These are phyloP conservation scores for Acrossocheilus wenchowensis DNA, from an alignment of 2,797 vertebrate genomes.

Conservation along the genomic window DNA sequence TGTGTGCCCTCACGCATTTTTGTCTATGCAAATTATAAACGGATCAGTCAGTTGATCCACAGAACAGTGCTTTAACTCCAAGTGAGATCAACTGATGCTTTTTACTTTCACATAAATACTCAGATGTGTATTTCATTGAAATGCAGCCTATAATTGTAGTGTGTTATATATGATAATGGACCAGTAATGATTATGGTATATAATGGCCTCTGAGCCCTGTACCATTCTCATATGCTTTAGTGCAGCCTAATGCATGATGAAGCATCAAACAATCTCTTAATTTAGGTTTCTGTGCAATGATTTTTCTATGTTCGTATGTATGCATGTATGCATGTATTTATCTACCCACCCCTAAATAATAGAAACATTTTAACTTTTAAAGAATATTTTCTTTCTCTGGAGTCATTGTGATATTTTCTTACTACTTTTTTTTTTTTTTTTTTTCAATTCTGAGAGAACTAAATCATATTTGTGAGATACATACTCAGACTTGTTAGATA, in stretches of 20 bases:
- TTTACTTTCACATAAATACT: background rate
- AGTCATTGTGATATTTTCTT: too few relatives aligned
- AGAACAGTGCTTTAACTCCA: constrained; percentile 7
- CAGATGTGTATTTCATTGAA: background rate
- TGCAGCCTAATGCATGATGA: background rate
- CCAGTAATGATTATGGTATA: background rate
- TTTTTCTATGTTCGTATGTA: too few relatives aligned
- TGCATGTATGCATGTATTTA: too few relatives aligned
- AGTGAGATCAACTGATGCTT: background rate
- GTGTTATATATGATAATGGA: background rate
- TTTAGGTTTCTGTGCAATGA: background rate
- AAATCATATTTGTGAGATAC: too few relatives aligned
- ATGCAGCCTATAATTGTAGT: background rate
- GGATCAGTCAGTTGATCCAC: constrained; percentile 21
- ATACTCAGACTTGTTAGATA: too few relatives aligned
- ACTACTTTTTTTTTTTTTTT: too few relatives aligned
- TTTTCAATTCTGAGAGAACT: too few relatives aligned
- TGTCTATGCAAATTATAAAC: background rate
- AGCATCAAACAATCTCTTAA: background rate
- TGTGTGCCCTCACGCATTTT: background rate
- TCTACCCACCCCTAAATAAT: too few relatives aligned
- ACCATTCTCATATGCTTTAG: background rate
- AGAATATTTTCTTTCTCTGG: too few relatives aligned
- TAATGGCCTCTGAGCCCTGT: background rate
- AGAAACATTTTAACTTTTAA: too few relatives aligned